Base-by-base conservation (phyloP, 1,140 invertebrate genomes). In the Danaus melanippus region DNA sequence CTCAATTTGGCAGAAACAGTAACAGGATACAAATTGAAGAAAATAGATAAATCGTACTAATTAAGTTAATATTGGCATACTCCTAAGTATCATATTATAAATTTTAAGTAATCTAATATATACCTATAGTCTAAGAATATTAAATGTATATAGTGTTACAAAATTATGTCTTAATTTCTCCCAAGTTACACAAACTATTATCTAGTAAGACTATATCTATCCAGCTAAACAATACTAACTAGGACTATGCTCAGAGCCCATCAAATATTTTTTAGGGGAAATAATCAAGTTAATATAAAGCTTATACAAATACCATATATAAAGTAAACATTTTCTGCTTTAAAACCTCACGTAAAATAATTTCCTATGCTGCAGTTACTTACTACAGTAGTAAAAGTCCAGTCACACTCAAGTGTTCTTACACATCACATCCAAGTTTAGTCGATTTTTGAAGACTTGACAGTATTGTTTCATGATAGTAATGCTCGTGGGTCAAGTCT, bases 1-100 rank as follows among this genome's bases (percentile, higher is more conserved):
- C 71, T 0, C 66, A 82, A 53, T 86, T 86, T 39, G 83, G 76
- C 10, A 62, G 77, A 42, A 76, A 76, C 63, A 79, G 64, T 48
- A 83, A 76, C 55, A 53, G 74, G 10, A 69, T 80, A 51, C 70
- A 76, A 12, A 57, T 53, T 15, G 73, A 78, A 11, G 63, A 72
- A 9, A 62, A 73, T 42, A 77, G 71, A 77, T 76, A 77, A 70
- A 60, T 17, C 42, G 51, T 32, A 53, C 11, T 32, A 9, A 46
- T 15, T 17, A 44, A 49, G 60, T 49, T 42, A 42, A 45, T 45
- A 15, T 55, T 44, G 44, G 43, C 12, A n/a, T 55, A 55, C 54
- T 45, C 17, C 6, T 56, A 50, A 56, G 54, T 45, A 50, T 50
- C 54, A 53, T 50, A 59, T 45, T 45, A 56, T 44, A 53, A 49